These are phyloP conservation scores for Heterohyrax brucei DNA, from an alignment of 2,797 vertebrate genomes.

Conservation along the genomic window DNA sequence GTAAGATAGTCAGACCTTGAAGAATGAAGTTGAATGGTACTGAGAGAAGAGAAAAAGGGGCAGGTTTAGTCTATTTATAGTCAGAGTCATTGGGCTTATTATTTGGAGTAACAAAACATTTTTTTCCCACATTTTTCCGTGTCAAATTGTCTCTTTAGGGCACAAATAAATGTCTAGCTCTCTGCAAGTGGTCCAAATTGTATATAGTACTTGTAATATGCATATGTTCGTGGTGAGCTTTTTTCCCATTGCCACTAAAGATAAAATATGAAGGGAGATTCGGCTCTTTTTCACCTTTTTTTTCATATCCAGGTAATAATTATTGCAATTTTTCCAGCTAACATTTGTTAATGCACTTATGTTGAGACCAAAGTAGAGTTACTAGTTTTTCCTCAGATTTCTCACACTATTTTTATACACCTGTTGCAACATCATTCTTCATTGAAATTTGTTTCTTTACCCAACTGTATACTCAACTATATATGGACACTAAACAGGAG, in stretches of 20 bases:
- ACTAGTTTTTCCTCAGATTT: constrained; percentile 25
- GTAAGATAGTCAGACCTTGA: neutral
- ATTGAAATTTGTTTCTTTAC: constrained; percentile 48
- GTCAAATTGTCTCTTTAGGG: neutral
- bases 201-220: neutral
- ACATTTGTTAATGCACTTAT: constrained; percentile 42
- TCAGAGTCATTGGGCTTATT: neutral
- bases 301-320: constrained; percentile 30
- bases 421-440: neutral
- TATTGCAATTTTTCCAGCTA: constrained; percentile 23
- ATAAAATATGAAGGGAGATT: constrained; percentile 16
- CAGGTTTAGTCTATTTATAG: neutral
- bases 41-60: constrained; percentile 9
- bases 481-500: neutral
- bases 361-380: neutral
- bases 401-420: constrained; percentile 34
- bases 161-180: neutral
- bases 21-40: constrained; percentile 56
- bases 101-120: constrained; percentile 14
- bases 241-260: neutral
- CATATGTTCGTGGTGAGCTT: neutral
- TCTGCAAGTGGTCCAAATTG: neutral
- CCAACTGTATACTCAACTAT: neutral
- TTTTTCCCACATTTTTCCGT: neutral
- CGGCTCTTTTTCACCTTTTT: constrained; percentile 20